Conservation (phyloP, 2,113 vertebrate species). For the Echinops telfairi region DNA sequence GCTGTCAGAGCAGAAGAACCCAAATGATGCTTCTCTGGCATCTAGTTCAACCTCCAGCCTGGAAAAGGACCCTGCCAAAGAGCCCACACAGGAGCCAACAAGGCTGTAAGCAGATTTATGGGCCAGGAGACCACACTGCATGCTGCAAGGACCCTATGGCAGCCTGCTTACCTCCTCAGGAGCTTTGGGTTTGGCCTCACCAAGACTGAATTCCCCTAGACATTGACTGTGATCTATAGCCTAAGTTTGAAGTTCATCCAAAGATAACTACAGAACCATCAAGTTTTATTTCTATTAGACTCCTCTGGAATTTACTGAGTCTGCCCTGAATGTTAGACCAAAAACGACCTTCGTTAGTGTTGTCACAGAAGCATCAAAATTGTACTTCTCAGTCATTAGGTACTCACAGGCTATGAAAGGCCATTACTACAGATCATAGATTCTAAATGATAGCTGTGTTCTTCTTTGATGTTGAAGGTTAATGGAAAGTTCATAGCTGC, state of each 20-base stretch:
- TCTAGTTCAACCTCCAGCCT: constrained; percentile 47
- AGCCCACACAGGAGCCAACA: constrained; percentile 60
- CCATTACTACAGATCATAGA: neutral
- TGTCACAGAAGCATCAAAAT: neutral
- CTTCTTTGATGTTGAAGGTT: constrained; percentile 33
- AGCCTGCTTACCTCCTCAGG: constrained; percentile 51
- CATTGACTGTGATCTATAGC: constrained; percentile 76
- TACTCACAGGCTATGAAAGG: neutral
- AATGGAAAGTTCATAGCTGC: neutral
- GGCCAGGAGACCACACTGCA: constrained; percentile 75
- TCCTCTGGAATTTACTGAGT: constrained; percentile 70
- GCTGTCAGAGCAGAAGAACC: constrained; percentile 52
- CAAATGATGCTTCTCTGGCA: constrained; percentile 50
- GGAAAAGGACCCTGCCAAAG: constrained; percentile 59
- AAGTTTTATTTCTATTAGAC: constrained; percentile 76
- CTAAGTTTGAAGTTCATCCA: constrained; percentile 79
- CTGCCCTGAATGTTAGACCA: constrained; percentile 61
- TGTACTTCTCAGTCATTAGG: constrained; percentile 28
- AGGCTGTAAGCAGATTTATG: constrained; percentile 64
- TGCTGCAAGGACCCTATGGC: constrained; percentile 21
- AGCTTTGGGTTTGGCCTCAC: constrained; percentile 63
- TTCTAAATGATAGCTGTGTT: constrained; percentile 2
- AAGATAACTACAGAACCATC: constrained; percentile 75
- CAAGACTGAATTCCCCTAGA: constrained; percentile 61
- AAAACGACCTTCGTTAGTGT: constrained; percentile 63